phyloP scores from a whole-genome alignment of 2,113 vertebrate genomes.

The Helogale parvula region DNA sequence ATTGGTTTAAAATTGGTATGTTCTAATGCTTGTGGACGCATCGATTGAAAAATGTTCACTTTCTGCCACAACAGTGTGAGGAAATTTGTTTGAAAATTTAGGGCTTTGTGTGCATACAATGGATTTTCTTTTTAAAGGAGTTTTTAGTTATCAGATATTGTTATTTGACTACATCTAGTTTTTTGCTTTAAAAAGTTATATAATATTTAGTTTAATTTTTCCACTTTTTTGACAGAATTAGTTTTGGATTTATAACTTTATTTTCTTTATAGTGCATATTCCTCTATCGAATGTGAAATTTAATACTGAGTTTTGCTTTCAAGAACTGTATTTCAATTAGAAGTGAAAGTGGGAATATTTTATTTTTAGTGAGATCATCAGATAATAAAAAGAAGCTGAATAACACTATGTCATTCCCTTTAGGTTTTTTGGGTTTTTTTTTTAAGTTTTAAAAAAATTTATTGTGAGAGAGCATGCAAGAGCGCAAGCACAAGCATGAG shows the following conservation, averaged over 20 bases:
- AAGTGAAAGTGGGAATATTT: not conserved
- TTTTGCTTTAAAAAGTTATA: not conserved
- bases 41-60: slow-evolving; percentile 36
- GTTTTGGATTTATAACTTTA: slow-evolving; percentile 48
- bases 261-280: not conserved
- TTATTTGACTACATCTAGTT: not conserved
- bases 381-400: not conserved
- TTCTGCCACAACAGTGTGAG: slow-evolving; percentile 10
- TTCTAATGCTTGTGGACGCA: not conserved
- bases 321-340: not conserved
- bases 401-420: not conserved
- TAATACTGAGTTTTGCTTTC: slow-evolving; percentile 11
- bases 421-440: not conserved
- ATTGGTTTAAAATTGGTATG: slow-evolving; percentile 19
- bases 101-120: not conserved
- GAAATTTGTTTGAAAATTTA: slow-evolving; percentile 50
- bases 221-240: not conserved
- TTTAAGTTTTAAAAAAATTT: too few species aligned
- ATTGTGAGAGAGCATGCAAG: too few species aligned
- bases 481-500: too few species aligned
- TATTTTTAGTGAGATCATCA: not conserved
- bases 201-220: slow-evolving; percentile 19
- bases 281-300: not conserved
- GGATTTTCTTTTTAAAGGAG: not conserved
- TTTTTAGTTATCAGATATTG: not conserved